Evolutionary conservation across 2,888 invertebrate genomes (phyloP), one percentile per base, ranked within the genome.

Genomic region (Lucinisca nassula): DNA sequence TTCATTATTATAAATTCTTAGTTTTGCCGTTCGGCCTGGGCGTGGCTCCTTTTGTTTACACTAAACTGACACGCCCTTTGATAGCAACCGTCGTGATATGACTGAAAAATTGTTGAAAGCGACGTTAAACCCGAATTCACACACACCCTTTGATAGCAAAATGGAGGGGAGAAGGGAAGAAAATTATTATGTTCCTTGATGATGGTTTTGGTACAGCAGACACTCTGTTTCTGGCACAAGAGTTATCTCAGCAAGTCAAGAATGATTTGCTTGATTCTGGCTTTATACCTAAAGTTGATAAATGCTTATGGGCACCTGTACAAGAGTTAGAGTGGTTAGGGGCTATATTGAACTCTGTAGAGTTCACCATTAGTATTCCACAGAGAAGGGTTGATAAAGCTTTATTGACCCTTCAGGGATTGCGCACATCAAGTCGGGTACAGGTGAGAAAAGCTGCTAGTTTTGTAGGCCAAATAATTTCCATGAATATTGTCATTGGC

Each of bases 161-260:
- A 55, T 85, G 81, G 85, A 77, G 83, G 45, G 77, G 83, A 58
- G 87, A 85, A 55, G 87, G 83, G 17, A 78, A 81, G 27, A n/a
- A 79, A 70, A 58, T 83, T 21, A 73, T 83, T 38, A 83, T 85
- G 82, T 85, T 82, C 49, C 40, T 83, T n/a, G 90, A 89, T 55
- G 87, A 90, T 51, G 89, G 86, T 27, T 81, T 89, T 73, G 88
- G 82, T 21, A 61, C 79, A 37, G 79, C 49, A 35, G 80, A n/a
- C 51, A 49, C 70, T 51, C 37, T 40, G n/a, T 55, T 24, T 32
- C 24, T 21, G 73, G 30, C 37, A 78, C 17, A 30, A 38, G 38
- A 37, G 32, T 61, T 79, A 61, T 72, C 75, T 40, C 35, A 32
- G 27, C 40, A 82, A 35, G 55, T 85, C 3, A 79, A 77, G 49